phyloP scores from a whole-genome alignment of 2,888 invertebrate genomes.

The Drosophila meridionalis region DNA sequence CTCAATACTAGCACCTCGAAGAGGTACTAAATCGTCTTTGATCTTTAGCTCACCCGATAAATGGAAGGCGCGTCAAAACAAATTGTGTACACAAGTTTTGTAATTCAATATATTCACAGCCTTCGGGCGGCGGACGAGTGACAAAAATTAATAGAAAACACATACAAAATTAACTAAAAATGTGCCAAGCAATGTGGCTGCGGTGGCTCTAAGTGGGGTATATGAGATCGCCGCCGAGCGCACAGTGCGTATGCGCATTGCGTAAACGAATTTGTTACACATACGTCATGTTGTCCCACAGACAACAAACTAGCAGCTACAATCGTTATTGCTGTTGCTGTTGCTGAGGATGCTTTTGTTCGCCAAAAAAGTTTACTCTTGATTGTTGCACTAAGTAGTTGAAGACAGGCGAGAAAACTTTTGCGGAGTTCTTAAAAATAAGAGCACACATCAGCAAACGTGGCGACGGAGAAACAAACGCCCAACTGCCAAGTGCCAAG shows the following conservation, averaged over 20 bases:
- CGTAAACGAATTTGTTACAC: conserved; percentile 48
- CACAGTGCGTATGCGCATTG: conserved; percentile 61
- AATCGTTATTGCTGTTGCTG: conserved; percentile 10
- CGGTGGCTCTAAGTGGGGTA: conserved; percentile 8
- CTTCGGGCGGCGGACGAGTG: conserved; percentile 32
- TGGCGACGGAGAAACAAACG: conserved; percentile 12
- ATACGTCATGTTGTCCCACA: conserved; percentile 39
- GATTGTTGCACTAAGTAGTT: conserved; percentile 57
- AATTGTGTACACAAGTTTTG: conserved; percentile 60
- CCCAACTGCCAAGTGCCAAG: conserved; percentile 35
- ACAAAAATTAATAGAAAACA: conserved; percentile 75
- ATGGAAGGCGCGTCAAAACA: conserved; percentile 73
- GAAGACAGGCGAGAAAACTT: conserved; percentile 51
- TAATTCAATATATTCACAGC: conserved; percentile 58
- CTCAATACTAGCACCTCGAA: conserved; percentile 32
- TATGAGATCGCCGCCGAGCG: conserved; percentile 33
- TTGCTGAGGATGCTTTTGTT: conserved; percentile 12
- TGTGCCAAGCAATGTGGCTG: conserved; percentile 8
- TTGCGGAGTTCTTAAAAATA: conserved; percentile 34
- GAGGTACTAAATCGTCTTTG: conserved; percentile 57
- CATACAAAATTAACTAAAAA: conserved; percentile 65
- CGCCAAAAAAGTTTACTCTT: conserved; percentile 43
- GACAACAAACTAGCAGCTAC: conserved; percentile 7
- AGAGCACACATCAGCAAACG: conserved; percentile 46
- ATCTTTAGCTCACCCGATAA: conserved; percentile 52